Evolutionary conservation across 23 tunicate genomes (phyloP).

Genomic region (Trididemnum nubilum): DNA sequence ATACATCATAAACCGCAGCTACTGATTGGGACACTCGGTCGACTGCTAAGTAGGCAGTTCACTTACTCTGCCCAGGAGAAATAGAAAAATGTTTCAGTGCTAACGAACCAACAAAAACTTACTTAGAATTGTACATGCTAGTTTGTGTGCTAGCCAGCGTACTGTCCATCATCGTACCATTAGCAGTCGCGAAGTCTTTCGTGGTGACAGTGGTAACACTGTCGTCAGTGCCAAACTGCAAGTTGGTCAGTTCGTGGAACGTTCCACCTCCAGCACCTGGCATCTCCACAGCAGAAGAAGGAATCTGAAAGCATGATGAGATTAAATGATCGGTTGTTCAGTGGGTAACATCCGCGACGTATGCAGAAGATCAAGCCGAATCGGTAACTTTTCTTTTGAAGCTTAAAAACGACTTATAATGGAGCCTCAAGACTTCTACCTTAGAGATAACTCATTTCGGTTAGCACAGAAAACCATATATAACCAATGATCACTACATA

Average conservation of each 20-base stretch:
- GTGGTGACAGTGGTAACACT: slow-evolving; percentile 17
- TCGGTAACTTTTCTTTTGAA: too few relatives aligned
- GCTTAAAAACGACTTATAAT: too few relatives aligned
- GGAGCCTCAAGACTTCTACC: too few relatives aligned
- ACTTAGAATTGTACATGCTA: slow-evolving; percentile 61
- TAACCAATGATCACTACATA: too few relatives aligned
- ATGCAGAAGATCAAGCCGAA: too few relatives aligned
- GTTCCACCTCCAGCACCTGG: slow-evolving; percentile 50
- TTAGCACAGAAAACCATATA: too few relatives aligned
- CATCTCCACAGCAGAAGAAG: slow-evolving; percentile 92
- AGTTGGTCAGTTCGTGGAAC: slow-evolving; percentile 52
- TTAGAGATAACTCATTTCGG: too few relatives aligned
- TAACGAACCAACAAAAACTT: not conserved
- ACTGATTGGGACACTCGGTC: too few relatives aligned
- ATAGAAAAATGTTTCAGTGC: too few relatives aligned
- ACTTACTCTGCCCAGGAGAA: too few relatives aligned
- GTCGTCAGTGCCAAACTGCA: slow-evolving; percentile 87
- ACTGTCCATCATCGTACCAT: not conserved
- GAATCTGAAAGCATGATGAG: slow-evolving; percentile 54
- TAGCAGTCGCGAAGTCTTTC: slow-evolving; percentile 29
- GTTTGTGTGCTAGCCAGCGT: slow-evolving; percentile 32
- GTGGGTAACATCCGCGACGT: not conserved
- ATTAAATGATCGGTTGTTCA: not conserved
- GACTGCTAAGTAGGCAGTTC: too few relatives aligned
- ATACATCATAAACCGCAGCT: too few relatives aligned